phyloP scores from a whole-genome alignment of 2,113 vertebrate species.

The Podarcis raffonei region DNA sequence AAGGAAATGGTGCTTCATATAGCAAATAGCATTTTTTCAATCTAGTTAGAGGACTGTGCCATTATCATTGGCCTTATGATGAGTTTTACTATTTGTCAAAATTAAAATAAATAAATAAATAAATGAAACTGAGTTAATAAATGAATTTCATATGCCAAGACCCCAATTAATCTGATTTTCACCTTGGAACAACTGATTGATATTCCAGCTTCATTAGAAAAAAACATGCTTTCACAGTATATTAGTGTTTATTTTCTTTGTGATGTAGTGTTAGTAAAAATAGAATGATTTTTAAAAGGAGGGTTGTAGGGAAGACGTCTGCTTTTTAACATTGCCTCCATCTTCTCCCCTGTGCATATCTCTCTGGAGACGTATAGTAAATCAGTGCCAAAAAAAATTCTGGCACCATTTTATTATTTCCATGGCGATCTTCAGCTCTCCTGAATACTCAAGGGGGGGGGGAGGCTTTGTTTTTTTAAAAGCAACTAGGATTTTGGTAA shows the following conservation, averaged over 20 bases:
- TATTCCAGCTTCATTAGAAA: constrained; percentile 58
- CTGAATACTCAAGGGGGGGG: constrained; percentile 73
- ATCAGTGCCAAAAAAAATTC: constrained; percentile 68
- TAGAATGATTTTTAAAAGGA: constrained; percentile 60
- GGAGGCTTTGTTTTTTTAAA: constrained; percentile 77
- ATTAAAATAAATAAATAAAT: not conserved
- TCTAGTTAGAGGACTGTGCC: not conserved
- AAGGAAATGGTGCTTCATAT: not conserved
- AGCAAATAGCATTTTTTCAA: not conserved
- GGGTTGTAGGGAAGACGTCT: constrained; percentile 45
- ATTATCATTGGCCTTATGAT: not conserved
- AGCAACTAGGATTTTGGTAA: constrained; percentile 79
- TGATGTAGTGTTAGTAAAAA: constrained; percentile 67
- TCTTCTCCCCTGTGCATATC: constrained; percentile 70
- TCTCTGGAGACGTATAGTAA: constrained; percentile 72
- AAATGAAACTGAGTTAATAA: not conserved
- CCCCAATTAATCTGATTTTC: constrained; percentile 17
- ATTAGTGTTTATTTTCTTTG: constrained; percentile 60
- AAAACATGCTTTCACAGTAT: constrained; percentile 46
- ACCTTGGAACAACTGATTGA: constrained; percentile 24
- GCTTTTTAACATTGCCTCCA: constrained; percentile 61
- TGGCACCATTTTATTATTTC: constrained; percentile 80
- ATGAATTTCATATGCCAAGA: not conserved
- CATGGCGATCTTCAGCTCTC: constrained; percentile 80
- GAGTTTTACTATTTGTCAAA: not conserved